Evolutionary conservation across 23 tunicate species (phyloP), one percentile per base, ranked within the genome.

Genomic region (Halocynthia roretzi): DNA sequence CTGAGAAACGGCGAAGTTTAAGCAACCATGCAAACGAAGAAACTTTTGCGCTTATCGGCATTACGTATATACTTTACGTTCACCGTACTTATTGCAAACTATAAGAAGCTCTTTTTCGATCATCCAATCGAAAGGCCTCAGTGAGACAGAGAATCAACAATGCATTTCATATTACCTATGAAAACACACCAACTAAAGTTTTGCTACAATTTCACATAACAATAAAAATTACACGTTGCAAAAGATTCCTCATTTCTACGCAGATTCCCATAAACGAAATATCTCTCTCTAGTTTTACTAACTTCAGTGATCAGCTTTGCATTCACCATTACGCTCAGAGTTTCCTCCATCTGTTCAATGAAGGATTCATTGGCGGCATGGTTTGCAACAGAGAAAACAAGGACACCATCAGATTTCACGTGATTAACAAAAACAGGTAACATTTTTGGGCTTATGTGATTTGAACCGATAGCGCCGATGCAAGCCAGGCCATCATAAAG

Each of bases 161-260:
- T 31, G 44, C 44, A 31, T 31, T 31, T 31, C 44, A 31, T 31
- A 0, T 31, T 31, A 31, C 44, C 44, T 4, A 31, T 4, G 4
- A 31, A 0, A 31, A 31, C 1, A 31, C 44, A 31, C 44, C 44
- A 31, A 31, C 44, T 31, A 31, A 31, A 31, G 44, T 31, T 31
- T 31, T 31, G 44, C 44, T 31, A 31, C 44, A 31, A 31, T 54
- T 74, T 74, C 8, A 74, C 56, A 50, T 12, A 74, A 54, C 78
- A 74, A 56, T 74, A 74, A 8, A 74, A 15, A 54, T 74, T 62
- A 74, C 78, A 74, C 9, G 78, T 50, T 21, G 78, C 78, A 19
- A 44, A 40, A 15, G 55, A 54, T 53, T 54, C 78, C n/a, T 53
- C 56, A 14, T 5, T 17, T 7, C 78, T 40, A 7, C 64, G 56